A percentile compares a stretch with the other conserved stretches of the same genome.
Evolutionary conservation across 2,888 invertebrate species (phyloP).

Genomic region (Cosmia pyralina): DNA sequence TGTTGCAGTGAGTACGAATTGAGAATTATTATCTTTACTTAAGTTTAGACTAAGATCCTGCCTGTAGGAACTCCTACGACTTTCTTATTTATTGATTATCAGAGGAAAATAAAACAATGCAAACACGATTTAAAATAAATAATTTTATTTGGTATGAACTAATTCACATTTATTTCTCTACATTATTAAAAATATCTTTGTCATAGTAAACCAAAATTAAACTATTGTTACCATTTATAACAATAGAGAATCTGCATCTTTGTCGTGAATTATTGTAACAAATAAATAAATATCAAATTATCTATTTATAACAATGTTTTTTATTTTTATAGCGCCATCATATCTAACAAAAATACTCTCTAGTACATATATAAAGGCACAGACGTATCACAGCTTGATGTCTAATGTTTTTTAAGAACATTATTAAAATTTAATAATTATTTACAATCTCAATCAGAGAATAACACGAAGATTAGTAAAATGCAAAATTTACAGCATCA

Average conservation of each 20-base stretch:
- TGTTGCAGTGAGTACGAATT: too few relatives aligned
- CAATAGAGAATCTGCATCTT: slow-evolving; percentile 57
- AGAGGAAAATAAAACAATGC: slow-evolving; percentile 35
- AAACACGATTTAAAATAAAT: slow-evolving; percentile 73
- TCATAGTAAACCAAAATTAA: slow-evolving; percentile 48
- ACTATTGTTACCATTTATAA: slow-evolving; percentile 58
- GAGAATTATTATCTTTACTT: too few relatives aligned
- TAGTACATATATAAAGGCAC: slow-evolving; percentile 85
- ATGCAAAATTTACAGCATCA: slow-evolving; percentile 60
- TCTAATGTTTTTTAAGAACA: slow-evolving; percentile 77
- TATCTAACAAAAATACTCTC: slow-evolving; percentile 71
- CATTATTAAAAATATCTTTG: slow-evolving; percentile 62
- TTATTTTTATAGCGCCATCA: slow-evolving; percentile 84
- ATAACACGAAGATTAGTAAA: slow-evolving; percentile 57
- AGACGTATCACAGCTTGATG: slow-evolving; percentile 89
- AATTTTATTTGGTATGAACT: slow-evolving; percentile 80
- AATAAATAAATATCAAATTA: slow-evolving; percentile 76
- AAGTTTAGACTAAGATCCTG: neutral
- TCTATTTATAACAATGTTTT: slow-evolving; percentile 67
- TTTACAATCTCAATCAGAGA: slow-evolving; percentile 69
- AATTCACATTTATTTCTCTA: slow-evolving; percentile 68
- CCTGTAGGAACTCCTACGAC: neutral
- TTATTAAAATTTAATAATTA: slow-evolving; percentile 72
- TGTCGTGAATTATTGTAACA: slow-evolving; percentile 65
- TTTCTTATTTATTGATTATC: neutral